Evolutionary conservation across 1,140 invertebrate genomes (phyloP), one percentile per base, ranked within the genome.

Genomic region (Globodera rostochiensis): DNA sequence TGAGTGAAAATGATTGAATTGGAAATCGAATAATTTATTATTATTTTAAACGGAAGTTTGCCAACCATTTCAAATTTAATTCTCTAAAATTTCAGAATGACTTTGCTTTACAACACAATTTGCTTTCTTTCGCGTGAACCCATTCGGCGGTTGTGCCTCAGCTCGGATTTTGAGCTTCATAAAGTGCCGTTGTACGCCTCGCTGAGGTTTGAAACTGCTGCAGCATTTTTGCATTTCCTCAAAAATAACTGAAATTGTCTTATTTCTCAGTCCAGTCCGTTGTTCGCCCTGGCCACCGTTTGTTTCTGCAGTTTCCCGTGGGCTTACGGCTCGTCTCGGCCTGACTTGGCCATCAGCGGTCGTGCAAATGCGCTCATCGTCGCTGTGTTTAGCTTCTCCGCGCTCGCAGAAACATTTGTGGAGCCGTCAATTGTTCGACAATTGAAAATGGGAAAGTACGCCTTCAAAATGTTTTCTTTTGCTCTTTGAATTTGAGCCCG

Each of bases 131-230:
- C 79, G 21, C 67, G 78, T n/a, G 85, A 86, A 57, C 85, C 85
- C n/a, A 70, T 86, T 6, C 73, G 85, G 25, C 86, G 86, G 73
- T 64, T 74, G 49, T 86, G 85, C 69, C 80, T 86, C 25, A 81
- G 67, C 64, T 70, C 85, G 11, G 79, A 84, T 66, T 66, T 86
- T 15, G 25, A 49, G 25, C n/a, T 84, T 5, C 50, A 77, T 49
- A 78, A 86, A 47, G 73, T 77, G 36, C 19, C 70, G 4, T 74
- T 79, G 13, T 86, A 86, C 70, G 84, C 85, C 11, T 79, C 46
- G 19, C 19, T 86, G 11, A 82, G 81, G 84, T 83, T 73, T 15
- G 21, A 25, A 80, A 11, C 13, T 53, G 70, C 71, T 46, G 19
- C 36, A 79, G 64, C 21, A n/a, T n/a, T n/a, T n/a, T 45, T 8